Evolutionary conservation across 2,113 vertebrate genomes (phyloP), one percentile per base, ranked within the genome.

Genomic region (Misgurnus mizolepis): DNA sequence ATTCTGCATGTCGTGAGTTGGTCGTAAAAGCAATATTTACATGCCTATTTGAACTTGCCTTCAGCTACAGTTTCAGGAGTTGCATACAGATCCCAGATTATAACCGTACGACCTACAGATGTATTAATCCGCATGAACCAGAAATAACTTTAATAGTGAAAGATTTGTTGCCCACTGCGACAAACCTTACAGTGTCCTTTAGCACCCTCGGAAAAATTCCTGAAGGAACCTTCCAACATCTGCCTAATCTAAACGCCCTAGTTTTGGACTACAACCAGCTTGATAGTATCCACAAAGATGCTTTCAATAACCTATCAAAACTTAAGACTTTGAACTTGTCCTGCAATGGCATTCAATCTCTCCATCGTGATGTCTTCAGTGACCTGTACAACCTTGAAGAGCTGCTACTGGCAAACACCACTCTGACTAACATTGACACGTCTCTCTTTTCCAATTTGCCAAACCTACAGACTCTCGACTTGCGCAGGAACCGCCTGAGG

Each of bases 41-140:
- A 11, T 50, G 82, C 12, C 43, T 86, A 11, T n/a, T 87, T 65
- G 87, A 85, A 0, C 60, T 61, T 4, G 73, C 81, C 61, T 6
- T 45, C 0, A 70, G 89, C 14, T 95, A 94, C 47, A 93, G 93
- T 78, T 95, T 90, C 82, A 82, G 58, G 0, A 94, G 94, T 87
- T 96, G 95, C 83, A 93, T 94, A 27, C 89, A 91, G 72, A 64
- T 41, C 0, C 40, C 64, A 0, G 4, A 43, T 60, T 7, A 47
- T 8, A 39, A 82, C 5, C 47, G 79, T 0, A 55, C 39, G 4
- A 47, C 0, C 34, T 95, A 93, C 81, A 86, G 50, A 1, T 96
- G 95, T 78, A 43, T 86, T 47, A 74, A 81, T 9, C 87, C 91
- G 0, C 81, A 79, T 15, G 58, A 81, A n/a, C 56, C 4, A 0